Evolutionary conservation across 2,113 vertebrate species (phyloP).

Genomic region (Nematolebias whitei): DNA sequence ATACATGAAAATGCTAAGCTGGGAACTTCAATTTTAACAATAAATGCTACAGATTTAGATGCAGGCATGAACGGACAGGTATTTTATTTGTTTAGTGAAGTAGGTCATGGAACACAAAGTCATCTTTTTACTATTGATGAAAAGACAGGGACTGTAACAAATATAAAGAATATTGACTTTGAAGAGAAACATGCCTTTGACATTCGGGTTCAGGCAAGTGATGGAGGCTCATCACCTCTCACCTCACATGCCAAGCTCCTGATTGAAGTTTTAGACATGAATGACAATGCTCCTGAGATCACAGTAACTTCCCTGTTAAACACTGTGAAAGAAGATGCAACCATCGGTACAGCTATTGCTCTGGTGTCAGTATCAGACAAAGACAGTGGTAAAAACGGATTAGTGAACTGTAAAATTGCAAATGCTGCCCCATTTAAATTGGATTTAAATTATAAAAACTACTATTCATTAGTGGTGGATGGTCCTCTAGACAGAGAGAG

Average conservation of each 20-base stretch:
- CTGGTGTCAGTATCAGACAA: slow-evolving; percentile 83
- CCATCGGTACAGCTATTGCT: slow-evolving; percentile 82
- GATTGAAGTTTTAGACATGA: slow-evolving; percentile 80
- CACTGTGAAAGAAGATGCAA: slow-evolving; percentile 81
- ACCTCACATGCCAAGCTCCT: slow-evolving; percentile 82
- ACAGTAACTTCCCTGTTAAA: slow-evolving; percentile 77
- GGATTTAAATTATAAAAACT: slow-evolving; percentile 74
- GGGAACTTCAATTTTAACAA: not conserved
- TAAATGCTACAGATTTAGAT: slow-evolving; percentile 16
- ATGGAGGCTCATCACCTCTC: slow-evolving; percentile 76
- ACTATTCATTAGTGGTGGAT: slow-evolving; percentile 83
- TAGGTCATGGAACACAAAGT: slow-evolving; percentile 70
- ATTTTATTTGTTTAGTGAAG: slow-evolving; percentile 79
- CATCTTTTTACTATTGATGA: slow-evolving; percentile 77
- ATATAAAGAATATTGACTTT: slow-evolving; percentile 75
- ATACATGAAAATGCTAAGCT: slow-evolving; percentile 1
- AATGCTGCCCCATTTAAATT: slow-evolving; percentile 76
- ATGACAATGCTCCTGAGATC: slow-evolving; percentile 80
- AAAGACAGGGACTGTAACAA: slow-evolving; percentile 47
- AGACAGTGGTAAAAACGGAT: slow-evolving; percentile 81
- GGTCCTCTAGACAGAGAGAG: slow-evolving; percentile 83
- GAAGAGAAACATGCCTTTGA: slow-evolving; percentile 82
- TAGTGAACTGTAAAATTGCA: slow-evolving; percentile 71
- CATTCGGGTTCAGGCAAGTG: slow-evolving; percentile 83
- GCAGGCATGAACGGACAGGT: not conserved